A percentile compares a stretch with the other conserved stretches of the same genome.
phyloP scores from a whole-genome alignment of 1,140 invertebrate species.

The Matsumurasca onukii region DNA sequence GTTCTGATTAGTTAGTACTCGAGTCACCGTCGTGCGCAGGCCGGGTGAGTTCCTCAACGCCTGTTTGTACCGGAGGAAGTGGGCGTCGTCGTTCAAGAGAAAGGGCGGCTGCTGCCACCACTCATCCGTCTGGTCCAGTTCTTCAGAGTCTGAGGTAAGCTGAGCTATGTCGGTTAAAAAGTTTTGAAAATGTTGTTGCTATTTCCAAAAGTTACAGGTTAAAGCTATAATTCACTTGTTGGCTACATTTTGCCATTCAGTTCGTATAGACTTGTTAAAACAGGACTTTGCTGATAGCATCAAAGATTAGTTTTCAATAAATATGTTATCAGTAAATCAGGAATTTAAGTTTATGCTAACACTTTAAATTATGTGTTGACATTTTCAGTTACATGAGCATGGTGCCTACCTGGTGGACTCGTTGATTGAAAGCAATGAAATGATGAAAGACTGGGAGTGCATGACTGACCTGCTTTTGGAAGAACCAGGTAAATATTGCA shows the following conservation, averaged over 20 bases:
- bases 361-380: not conserved
- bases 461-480: conserved; percentile 97
- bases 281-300: too few relatives aligned
- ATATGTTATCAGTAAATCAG: too few relatives aligned
- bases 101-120: conserved; percentile 88
- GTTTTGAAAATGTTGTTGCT: not conserved
- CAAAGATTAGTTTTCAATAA: too few relatives aligned
- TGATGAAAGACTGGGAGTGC: conserved; percentile 99
- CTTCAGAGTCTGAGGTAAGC: conserved; percentile 92
- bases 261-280: too few relatives aligned
- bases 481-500: conserved; percentile 84
- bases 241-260: not conserved
- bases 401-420: conserved; percentile 98
- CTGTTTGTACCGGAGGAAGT: conserved; percentile 82
- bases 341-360: too few relatives aligned
- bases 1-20: conserved; percentile 99
- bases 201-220: not conserved
- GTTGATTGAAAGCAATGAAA: conserved; percentile 97
- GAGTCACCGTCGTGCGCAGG: conserved; percentile 91
- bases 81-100: conserved; percentile 72
- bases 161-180: not conserved
- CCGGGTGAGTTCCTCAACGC: conserved; percentile 96
- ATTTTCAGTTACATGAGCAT: conserved; percentile 77
- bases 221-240: not conserved
- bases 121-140: conserved; percentile 95